Percentiles rank a stretch among this genome's conserved stretches.
These are phyloP conservation scores for Zygothrica quintamaculata DNA, from an alignment of 2,888 invertebrate genomes.

Conservation along the genomic window DNA sequence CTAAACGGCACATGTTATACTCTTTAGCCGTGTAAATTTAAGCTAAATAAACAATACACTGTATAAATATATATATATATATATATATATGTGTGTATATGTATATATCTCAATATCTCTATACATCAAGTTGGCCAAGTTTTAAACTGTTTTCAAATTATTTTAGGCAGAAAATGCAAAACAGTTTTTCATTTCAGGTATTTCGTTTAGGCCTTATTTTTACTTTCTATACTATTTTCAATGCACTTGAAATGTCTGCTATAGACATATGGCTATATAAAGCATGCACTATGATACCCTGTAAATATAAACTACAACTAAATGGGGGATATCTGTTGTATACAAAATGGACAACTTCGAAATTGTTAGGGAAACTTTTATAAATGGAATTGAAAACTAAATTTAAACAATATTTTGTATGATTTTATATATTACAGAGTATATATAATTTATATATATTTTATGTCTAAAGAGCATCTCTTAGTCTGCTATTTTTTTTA, in stretches of 20 bases:
- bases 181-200: slow-evolving; percentile 32
- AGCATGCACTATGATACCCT: too few relatives aligned
- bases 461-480: neutral
- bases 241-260: slow-evolving; percentile 44
- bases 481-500: neutral
- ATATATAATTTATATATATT: too few relatives aligned
- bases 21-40: slow-evolving; percentile 33
- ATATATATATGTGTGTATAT: too few relatives aligned
- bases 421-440: too few relatives aligned
- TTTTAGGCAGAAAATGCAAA: slow-evolving; percentile 25
- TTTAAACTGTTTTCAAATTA: slow-evolving; percentile 8
- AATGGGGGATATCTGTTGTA: too few relatives aligned
- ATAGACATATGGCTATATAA: neutral
- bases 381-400: too few relatives aligned
- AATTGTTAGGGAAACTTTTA: too few relatives aligned
- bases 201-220: slow-evolving; percentile 24
- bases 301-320: too few relatives aligned
- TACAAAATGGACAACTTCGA: too few relatives aligned
- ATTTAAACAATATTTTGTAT: too few relatives aligned
- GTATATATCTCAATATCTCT: too few relatives aligned
- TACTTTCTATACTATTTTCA: slow-evolving; percentile 28
- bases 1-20: slow-evolving; percentile 42
- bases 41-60: slow-evolving; percentile 16
- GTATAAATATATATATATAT: too few relatives aligned
- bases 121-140: slow-evolving; percentile 21